Evolutionary conservation across 2,888 invertebrate genomes (phyloP).

Genomic region (Pollenia amentaria): DNA sequence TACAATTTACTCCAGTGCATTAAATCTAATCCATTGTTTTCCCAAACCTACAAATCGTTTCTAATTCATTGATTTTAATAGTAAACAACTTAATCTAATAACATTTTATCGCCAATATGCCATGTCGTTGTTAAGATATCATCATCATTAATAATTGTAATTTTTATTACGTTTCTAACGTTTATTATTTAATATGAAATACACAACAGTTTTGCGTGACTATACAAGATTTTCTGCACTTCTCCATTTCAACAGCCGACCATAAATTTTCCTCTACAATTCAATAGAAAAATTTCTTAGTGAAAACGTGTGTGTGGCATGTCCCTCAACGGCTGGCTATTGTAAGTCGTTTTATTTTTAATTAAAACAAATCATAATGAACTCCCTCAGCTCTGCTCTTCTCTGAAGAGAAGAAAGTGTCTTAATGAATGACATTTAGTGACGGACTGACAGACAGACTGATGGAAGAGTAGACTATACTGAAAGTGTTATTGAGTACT

Average conservation of each 20-base stretch:
- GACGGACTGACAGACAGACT: slow-evolving; percentile 2
- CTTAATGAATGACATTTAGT: slow-evolving; percentile 23
- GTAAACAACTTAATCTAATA: not conserved
- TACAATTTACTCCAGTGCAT: too few relatives aligned
- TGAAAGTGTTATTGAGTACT: slow-evolving; percentile 1
- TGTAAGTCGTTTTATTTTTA: not conserved
- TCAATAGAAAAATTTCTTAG: not conserved
- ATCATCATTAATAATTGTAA: not conserved
- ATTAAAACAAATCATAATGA: slow-evolving; percentile 24
- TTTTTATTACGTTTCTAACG: not conserved
- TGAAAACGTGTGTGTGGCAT: not conserved
- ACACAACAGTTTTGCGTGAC: slow-evolving; percentile 56
- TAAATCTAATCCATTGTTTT: too few relatives aligned
- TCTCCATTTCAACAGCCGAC: not conserved
- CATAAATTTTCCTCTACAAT: not conserved
- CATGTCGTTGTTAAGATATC: not conserved
- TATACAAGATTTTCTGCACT: slow-evolving; percentile 44
- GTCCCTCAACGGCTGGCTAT: not conserved
- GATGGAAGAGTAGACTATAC: not conserved
- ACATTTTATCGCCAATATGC: not conserved
- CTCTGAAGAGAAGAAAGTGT: not conserved
- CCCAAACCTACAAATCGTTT: too few relatives aligned
- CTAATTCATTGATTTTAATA: too few relatives aligned
- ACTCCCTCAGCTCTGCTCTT: not conserved
- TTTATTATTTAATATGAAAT: not conserved